Evolutionary conservation across 2,888 invertebrate genomes (phyloP).

Genomic region (Drosophila recens): DNA sequence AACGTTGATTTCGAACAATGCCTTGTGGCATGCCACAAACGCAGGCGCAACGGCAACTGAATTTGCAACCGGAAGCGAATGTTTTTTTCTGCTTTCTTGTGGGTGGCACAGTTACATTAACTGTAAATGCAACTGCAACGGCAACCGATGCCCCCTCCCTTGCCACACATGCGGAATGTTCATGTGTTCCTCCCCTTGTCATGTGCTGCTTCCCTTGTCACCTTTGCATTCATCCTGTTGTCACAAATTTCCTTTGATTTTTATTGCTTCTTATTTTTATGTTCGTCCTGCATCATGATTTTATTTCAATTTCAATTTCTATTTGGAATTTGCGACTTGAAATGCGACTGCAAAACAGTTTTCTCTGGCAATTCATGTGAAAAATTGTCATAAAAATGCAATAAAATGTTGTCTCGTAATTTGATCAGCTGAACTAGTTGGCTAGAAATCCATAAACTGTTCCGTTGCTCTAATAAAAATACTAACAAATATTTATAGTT

Average conservation of each 20-base stretch:
- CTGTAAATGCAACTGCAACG: slow-evolving; percentile 7
- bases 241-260: slow-evolving; percentile 29
- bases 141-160: slow-evolving; percentile 1
- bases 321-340: slow-evolving; percentile 36
- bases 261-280: slow-evolving; percentile 53
- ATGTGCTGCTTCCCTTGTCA: no score
- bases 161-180: slow-evolving; percentile 6
- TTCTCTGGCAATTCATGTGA: slow-evolving; percentile 72
- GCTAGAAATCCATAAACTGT: slow-evolving; percentile 19
- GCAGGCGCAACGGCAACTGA: slow-evolving; percentile 47
- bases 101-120: slow-evolving; percentile 41
- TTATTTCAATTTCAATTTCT: slow-evolving; percentile 16
- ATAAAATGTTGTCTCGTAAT: slow-evolving; percentile 69
- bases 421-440: slow-evolving; percentile 56
- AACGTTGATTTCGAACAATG: slow-evolving; percentile 30
- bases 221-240: slow-evolving; percentile 5
- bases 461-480: slow-evolving; percentile 12
- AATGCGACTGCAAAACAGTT: slow-evolving; percentile 6
- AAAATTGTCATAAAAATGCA: slow-evolving; percentile 78
- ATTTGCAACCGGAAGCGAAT: slow-evolving; percentile 20
- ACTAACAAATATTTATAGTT: slow-evolving; percentile 33
- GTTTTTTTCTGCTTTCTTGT: slow-evolving; percentile 11
- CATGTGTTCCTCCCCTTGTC: background rate
- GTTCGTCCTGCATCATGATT: slow-evolving; percentile 27
- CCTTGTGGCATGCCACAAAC: slow-evolving; percentile 37